Base-by-base conservation (phyloP, 2,113 vertebrate genomes). In the Mesoclemmys tuberculata region DNA sequence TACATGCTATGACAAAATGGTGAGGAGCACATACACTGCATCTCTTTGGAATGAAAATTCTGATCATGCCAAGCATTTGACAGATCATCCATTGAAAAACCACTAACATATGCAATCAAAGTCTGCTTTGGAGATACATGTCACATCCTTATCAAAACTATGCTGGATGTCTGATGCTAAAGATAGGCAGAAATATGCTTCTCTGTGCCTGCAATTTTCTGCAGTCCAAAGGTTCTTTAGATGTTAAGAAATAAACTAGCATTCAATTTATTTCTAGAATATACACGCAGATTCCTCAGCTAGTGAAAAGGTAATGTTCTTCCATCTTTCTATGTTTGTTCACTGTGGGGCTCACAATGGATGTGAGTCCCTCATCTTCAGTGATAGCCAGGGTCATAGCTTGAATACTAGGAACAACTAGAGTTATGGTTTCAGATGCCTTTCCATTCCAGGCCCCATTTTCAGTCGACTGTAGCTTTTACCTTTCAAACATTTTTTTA, bases 81-180 rank as follows among this genome's bases (percentile, higher is more conserved):
- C 21, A 58, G 89, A 84, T 86, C 87, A 95, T 88, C 86, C 79
- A 58, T 64, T 74, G 54, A 87, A 85, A 97, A 97, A 87, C 41
- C 74, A 90, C 55, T 82, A 93, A 80, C 83, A 88, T 61, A 80
- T 71, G 80, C 82, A 88, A 93, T 75, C 58, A 95, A 80, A 74
- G 89, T 90, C 93, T 96, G 86, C 90, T 91, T 80, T 95, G 91
- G 92, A 93, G 88, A 89, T 82, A 54, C 5, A 74, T 4, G 68
- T 93, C 80, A 95, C 21, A 21, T 94, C 86, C 90, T 96, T 96
- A 97, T 95, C 92, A 94, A 94, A 96, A 95, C 27, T 97, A 90
- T 88, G 64, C 93, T 55, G 90, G 80, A n/a, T 90, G 79, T 31
- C 49, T 93, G 8, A 55, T 95, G 82, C 95, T 97, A 96, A 97